phyloP scores from a whole-genome alignment of 2,888 invertebrate genomes.

The Globia sparganii region DNA sequence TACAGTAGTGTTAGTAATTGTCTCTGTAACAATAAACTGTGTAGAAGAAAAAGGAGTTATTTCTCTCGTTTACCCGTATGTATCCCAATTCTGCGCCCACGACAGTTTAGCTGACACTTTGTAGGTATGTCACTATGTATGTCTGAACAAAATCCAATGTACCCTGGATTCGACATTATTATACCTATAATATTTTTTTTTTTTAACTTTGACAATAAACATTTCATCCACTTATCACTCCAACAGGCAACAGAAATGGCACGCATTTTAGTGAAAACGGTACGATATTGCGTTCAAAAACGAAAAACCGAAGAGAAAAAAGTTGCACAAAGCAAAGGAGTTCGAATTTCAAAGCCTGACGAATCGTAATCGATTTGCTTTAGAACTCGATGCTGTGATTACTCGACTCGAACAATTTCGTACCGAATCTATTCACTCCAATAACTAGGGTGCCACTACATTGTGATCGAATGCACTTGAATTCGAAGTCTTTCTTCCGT shows the following conservation, averaged over 20 bases:
- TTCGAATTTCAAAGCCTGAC: constrained; percentile 81
- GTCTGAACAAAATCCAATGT: too few relatives aligned
- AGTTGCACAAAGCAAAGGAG: constrained; percentile 72
- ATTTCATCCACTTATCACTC: constrained; percentile 6
- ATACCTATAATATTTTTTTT: too few relatives aligned
- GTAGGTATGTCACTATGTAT: too few relatives aligned
- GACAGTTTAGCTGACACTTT: too few relatives aligned
- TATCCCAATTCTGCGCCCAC: too few relatives aligned
- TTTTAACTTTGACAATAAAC: neutral
- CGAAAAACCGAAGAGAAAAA: constrained; percentile 60
- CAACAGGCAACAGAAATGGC: constrained; percentile 24
- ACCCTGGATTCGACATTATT: too few relatives aligned
- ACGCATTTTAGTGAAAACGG: constrained; percentile 28
- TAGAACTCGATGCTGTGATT: constrained; percentile 72
- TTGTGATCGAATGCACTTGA: constrained; percentile 71
- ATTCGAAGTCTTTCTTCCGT: constrained; percentile 70
- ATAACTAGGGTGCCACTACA: constrained; percentile 76
- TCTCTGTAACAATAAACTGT: too few relatives aligned
- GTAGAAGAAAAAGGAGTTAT: too few relatives aligned
- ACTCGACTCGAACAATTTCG: constrained; percentile 66
- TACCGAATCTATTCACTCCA: constrained; percentile 69
- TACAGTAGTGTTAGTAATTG: too few relatives aligned
- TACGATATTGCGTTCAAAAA: constrained; percentile 59
- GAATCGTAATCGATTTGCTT: constrained; percentile 80
- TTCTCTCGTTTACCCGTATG: too few relatives aligned